Conservation (phyloP, 1,140 invertebrate genomes). For the Drosophila pseudoobscura region DNA sequence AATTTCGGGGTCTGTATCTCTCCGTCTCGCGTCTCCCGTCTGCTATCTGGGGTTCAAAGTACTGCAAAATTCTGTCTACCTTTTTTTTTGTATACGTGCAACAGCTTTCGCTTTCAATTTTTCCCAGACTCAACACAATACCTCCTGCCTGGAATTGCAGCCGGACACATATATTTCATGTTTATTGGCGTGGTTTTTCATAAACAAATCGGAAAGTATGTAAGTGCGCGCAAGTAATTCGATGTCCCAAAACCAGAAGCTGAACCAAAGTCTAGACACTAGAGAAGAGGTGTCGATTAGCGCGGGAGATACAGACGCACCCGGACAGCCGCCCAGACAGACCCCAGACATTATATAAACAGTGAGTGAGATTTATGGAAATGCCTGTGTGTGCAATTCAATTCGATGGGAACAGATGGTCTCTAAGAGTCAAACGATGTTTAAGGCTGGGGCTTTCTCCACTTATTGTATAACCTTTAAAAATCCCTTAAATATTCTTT, state of each 20-base stretch:
- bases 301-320: neutral
- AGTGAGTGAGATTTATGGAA: neutral
- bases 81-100: neutral
- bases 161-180: neutral
- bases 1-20: constrained; percentile 1
- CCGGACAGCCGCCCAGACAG: constrained; percentile 17
- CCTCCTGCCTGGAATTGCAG: neutral
- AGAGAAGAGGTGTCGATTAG: constrained; percentile 27
- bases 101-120: neutral
- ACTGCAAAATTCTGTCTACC: neutral
- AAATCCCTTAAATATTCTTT: too few relatives aligned
- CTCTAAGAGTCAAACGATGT: too few relatives aligned
- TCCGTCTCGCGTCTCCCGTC: neutral
- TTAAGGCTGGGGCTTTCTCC: too few relatives aligned
- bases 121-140: constrained; percentile 3
- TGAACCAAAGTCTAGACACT: too few relatives aligned
- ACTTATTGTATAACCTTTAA: too few relatives aligned
- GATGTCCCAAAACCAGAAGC: constrained; percentile 2
- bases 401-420: neutral
- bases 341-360: constrained; percentile 26
- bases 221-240: constrained; percentile 6
- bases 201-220: constrained; percentile 24
- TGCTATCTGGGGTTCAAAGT: constrained; percentile 6
- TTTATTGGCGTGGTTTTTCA: constrained; percentile 3
- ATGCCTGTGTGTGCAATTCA: neutral